phyloP scores from a whole-genome alignment of 1,140 invertebrate genomes.

The Pseudomyrmex concolor region DNA sequence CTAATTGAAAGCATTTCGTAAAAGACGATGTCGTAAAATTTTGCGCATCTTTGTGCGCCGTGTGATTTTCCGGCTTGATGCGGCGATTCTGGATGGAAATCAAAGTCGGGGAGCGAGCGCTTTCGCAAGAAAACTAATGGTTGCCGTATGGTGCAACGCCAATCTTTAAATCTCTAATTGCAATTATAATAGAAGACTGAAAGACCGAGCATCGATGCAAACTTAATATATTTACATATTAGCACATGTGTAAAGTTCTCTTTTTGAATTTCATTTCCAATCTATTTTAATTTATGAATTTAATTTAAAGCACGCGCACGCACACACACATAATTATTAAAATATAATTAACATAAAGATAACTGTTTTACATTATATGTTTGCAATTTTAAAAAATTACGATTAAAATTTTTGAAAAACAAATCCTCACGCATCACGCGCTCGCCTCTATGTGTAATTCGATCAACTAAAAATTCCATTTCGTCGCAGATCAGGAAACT shows the following conservation, averaged over 20 bases:
- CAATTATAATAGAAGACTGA: constrained; percentile 32
- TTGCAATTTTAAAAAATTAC: not conserved
- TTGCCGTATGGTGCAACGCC: constrained; percentile 34
- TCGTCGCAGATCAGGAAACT: not conserved
- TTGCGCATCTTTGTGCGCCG: constrained; percentile 69
- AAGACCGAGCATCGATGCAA: not conserved
- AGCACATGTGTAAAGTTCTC: too few species aligned
- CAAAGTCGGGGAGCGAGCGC: constrained; percentile 42
- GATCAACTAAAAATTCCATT: constrained; percentile 20
- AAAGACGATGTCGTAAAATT: constrained; percentile 75
- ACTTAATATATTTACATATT: not conserved
- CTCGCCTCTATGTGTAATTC: not conserved
- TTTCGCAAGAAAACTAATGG: constrained; percentile 56
- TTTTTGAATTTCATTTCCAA: too few species aligned
- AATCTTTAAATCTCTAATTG: constrained; percentile 53
- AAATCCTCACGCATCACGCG: not conserved
- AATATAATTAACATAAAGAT: not conserved
- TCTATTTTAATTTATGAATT: too few species aligned
- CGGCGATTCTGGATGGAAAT: constrained; percentile 57
- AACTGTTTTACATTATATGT: not conserved
- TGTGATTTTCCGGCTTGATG: constrained; percentile 69
- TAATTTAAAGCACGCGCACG: too few species aligned
- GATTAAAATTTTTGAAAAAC: not conserved
- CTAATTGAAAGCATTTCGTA: constrained; percentile 83
- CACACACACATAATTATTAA: not conserved